Base-by-base conservation (phyloP, 2,888 invertebrate genomes). In the Tenthredo livida region DNA sequence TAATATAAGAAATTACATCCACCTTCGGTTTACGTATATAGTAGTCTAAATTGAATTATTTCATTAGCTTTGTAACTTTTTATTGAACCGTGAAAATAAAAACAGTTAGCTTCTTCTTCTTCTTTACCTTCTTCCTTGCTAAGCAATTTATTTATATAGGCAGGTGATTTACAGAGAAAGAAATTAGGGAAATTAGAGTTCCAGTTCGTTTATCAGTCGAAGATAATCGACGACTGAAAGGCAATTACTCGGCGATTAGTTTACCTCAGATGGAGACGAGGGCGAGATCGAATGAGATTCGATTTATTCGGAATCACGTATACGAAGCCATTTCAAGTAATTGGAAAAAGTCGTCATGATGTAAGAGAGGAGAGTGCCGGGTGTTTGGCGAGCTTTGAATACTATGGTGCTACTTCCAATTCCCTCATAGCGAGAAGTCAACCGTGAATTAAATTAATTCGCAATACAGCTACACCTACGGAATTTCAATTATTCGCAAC, bases 211-310 rank as follows among this genome's bases (percentile, higher is more conserved):
- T 21, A 73, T 73, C 43, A 43, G 72, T 15, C 40, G 21, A 73
- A 73, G n/a, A 73, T 73, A 73, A 73, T 73, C 43, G 72, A 25
- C 72, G 21, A 73, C 7, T 73, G 17, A 43, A 21, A 73, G 72
- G 43, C 43, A 73, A 73, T 73, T 73, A 73, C n/a, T 73, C 43
- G 43, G 6, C 43, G 72, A 73, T 73, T 73, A 43, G 72, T 43
- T 73, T 43, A 43, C 72, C 21, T 73, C 72, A 50, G 77, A 50
- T n/a, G 29, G 7, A 50, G 40, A 47, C 50, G 50, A 29, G 9
- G 29, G 10, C 1, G 40, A 15, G 70, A 72, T 0, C 17, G 17
- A 33, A 50, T 77, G 50, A 50, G 33, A 54, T 29, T 54, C 75
- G 75, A 50, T 77, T 67, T 67, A 67, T 67, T 33, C 47, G 12